phyloP scores from a whole-genome alignment of 1,140 invertebrate species.

The Cydia amplana region DNA sequence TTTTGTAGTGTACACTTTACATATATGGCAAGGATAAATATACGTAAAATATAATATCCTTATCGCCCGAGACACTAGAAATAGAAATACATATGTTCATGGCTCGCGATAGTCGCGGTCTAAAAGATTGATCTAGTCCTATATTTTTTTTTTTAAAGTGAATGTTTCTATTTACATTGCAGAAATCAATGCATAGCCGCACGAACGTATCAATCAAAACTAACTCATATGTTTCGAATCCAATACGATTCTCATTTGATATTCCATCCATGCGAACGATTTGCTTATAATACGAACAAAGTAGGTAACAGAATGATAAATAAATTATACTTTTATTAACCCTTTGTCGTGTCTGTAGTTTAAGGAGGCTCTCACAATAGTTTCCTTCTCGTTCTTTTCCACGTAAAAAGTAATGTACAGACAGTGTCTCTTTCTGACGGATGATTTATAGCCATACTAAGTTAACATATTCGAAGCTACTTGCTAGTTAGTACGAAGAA shows the following conservation, averaged over 20 bases:
- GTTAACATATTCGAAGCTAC: conserved; percentile 48
- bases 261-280: conserved; percentile 29
- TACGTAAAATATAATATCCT: too few relatives aligned
- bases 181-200: neutral
- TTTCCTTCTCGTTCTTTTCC: conserved; percentile 43
- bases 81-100: too few relatives aligned
- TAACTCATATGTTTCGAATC: neutral
- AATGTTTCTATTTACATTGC: neutral
- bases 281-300: conserved; percentile 30
- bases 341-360: conserved; percentile 38
- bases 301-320: conserved; percentile 33
- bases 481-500: conserved; percentile 54
- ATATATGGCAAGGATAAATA: too few relatives aligned
- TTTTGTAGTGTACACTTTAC: too few relatives aligned
- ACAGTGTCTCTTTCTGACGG: conserved; percentile 43
- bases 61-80: too few relatives aligned
- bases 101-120: too few relatives aligned
- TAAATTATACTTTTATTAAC: conserved; percentile 33
- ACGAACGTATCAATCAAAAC: conserved; percentile 19
- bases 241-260: conserved; percentile 17
- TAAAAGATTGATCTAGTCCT: too few relatives aligned
- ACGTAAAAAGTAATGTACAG: neutral
- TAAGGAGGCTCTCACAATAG: conserved; percentile 44
- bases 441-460: conserved; percentile 60
- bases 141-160: neutral